These are phyloP conservation scores for Brachionus paranguensis DNA, from an alignment of 1,140 invertebrate genomes.

Conservation along the genomic window DNA sequence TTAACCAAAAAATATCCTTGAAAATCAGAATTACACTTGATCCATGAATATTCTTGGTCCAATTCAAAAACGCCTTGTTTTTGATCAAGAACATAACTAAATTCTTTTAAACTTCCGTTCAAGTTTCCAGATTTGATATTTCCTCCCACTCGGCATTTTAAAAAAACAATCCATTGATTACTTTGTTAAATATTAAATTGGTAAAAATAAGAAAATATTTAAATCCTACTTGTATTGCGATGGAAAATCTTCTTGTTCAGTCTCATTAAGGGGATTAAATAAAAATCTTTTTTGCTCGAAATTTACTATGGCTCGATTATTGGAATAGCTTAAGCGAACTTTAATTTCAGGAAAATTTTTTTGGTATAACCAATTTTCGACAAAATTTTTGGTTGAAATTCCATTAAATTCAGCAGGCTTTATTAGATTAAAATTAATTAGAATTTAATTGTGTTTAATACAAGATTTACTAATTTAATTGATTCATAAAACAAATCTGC, in stretches of 20 bases:
- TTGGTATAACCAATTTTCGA: conserved; percentile 31
- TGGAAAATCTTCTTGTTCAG: not conserved
- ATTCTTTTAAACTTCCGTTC: conserved; percentile 41
- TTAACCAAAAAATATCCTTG: conserved; percentile 3
- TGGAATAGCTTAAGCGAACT: not conserved
- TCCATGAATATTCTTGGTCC: not conserved
- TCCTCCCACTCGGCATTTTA: conserved; percentile 30
- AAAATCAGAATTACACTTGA: conserved; percentile 34
- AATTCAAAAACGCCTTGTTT: conserved; percentile 1
- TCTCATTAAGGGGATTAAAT: not conserved
- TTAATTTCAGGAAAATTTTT: conserved; percentile 28
- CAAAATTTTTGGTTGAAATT: not conserved
- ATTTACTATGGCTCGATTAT: not conserved
- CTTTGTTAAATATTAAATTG: conserved; percentile 46
- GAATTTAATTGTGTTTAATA: not conserved
- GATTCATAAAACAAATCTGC: conserved; percentile 8
- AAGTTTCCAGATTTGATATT: not conserved
- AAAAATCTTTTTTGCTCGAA: not conserved
- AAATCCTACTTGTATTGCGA: not conserved
- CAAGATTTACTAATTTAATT: not conserved
- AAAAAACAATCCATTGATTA: conserved; percentile 1
- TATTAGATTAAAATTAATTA: not conserved
- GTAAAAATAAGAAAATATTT: not conserved
- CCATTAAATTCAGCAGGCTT: conserved; percentile 5
- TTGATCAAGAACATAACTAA: conserved; percentile 42